A percentile compares a stretch with the other conserved stretches of the same genome.
These are phyloP conservation scores for Oryzias dopingdopingensis DNA, from an alignment of 2,797 vertebrate species.

Conservation along the genomic window DNA sequence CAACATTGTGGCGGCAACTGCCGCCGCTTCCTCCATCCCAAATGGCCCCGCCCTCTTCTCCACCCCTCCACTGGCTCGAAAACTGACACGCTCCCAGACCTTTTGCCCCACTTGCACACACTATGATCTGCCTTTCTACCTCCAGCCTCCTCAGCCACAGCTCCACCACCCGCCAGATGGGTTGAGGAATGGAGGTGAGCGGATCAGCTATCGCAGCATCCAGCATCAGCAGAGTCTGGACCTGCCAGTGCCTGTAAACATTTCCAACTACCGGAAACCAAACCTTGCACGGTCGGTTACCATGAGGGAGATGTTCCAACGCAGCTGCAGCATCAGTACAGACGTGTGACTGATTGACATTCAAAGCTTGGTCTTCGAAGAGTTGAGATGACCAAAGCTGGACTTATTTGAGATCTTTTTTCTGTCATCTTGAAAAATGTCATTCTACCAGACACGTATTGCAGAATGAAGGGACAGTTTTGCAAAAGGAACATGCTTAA, in stretches of 20 bases:
- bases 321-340: constrained; percentile 96
- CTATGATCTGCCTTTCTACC: constrained; percentile 92
- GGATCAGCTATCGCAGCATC: constrained; percentile 84
- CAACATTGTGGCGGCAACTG: constrained; percentile 89
- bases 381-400: constrained; percentile 8
- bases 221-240: constrained; percentile 87
- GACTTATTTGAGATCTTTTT: constrained; percentile 37
- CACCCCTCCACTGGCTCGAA: constrained; percentile 82
- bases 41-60: constrained; percentile 88
- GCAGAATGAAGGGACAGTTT: constrained; percentile 59
- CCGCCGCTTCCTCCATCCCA: constrained; percentile 80
- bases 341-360: constrained; percentile 82
- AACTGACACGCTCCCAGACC: constrained; percentile 80
- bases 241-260: constrained; percentile 74
- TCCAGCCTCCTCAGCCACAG: constrained; percentile 81
- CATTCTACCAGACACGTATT: constrained; percentile 31
- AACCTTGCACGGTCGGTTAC: constrained; percentile 90
- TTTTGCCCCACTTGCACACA: constrained; percentile 88
- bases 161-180: constrained; percentile 80
- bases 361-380: constrained; percentile 8
- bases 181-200: constrained; percentile 87
- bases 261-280: constrained; percentile 85
- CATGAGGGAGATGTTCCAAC: constrained; percentile 93
- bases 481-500: constrained; percentile 50
- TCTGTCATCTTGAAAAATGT: constrained; percentile 37